Percentiles rank a stretch among this genome's conserved stretches.
Evolutionary conservation across 2,797 vertebrate species (phyloP).

Genomic region (Halcyon leucocephala): DNA sequence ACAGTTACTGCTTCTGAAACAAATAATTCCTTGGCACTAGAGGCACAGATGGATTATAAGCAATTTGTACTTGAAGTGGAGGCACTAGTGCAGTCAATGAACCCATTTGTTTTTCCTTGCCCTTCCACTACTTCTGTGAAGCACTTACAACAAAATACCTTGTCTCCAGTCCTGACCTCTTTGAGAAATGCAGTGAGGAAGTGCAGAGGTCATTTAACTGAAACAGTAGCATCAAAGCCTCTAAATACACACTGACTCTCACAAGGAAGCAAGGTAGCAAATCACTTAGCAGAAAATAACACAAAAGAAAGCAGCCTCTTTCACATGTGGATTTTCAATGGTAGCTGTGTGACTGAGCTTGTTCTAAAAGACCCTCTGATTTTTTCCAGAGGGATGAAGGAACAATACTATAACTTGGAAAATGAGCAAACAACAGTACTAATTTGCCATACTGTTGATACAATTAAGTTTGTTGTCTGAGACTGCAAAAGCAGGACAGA

Average conservation of each 20-base stretch:
- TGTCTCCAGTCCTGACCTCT: not conserved
- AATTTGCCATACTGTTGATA: not conserved
- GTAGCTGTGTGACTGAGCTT: not conserved
- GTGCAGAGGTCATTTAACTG: constrained; percentile 4
- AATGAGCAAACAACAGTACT: not conserved
- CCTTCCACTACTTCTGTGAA: not conserved
- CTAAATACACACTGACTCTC: not conserved
- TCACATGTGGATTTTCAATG: not conserved
- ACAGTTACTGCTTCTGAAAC: not conserved
- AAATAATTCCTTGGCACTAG: constrained; percentile 20
- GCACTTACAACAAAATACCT: not conserved
- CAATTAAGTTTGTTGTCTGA: not conserved
- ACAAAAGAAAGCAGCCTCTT: not conserved
- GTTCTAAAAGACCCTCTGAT: not conserved
- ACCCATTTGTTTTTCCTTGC: not conserved
- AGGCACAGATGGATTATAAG: constrained; percentile 25
- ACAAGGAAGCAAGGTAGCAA: not conserved
- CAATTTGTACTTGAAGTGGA: constrained; percentile 37
- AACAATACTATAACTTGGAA: not conserved
- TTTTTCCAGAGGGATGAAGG: not conserved
- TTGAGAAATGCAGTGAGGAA: not conserved
- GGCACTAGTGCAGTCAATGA: not conserved
- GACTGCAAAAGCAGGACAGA: not conserved
- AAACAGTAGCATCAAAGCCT: not conserved
- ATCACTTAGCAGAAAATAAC: not conserved